Conservation (phyloP, 30 jellyfish, hydroid and myxozoan species). For the Chrysaora quinquecirrha region DNA sequence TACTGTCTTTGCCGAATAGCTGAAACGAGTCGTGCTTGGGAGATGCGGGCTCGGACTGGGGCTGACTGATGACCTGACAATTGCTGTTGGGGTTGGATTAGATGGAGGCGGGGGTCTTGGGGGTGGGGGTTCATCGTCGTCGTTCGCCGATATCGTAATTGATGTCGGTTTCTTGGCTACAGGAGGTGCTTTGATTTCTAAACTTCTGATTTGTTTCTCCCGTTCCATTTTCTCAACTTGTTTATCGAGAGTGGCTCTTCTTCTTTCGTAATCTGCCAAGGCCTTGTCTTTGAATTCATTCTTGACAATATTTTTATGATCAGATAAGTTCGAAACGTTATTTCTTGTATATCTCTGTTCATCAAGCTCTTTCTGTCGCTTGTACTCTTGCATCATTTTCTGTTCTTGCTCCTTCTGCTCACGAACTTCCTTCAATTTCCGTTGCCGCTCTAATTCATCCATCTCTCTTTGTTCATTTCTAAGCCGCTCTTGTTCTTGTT, state of each 20-base stretch:
- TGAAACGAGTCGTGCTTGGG: conserved; percentile 35
- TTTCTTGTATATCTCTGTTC: conserved; percentile 13
- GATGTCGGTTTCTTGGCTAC: conserved; percentile 47
- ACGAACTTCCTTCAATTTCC: conserved; percentile 57
- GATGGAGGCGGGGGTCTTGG: conserved; percentile 99
- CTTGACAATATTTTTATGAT: conserved; percentile 39
- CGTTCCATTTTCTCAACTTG: conserved; percentile 61
- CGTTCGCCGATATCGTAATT: conserved; percentile 5
- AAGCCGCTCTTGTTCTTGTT: conserved; percentile 76
- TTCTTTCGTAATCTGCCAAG: conserved; percentile 68
- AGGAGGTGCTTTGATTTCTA: conserved; percentile 49
- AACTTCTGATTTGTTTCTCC: conserved; percentile 29
- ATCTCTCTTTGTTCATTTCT: conserved; percentile 63
- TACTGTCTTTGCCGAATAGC: conserved; percentile 54
- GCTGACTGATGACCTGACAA: conserved; percentile 51
- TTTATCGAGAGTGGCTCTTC: conserved; percentile 80
- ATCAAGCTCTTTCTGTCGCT: conserved; percentile 51
- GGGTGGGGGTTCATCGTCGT: conserved; percentile 94
- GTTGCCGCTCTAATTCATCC: conserved; percentile 77
- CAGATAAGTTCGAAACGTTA: background rate
- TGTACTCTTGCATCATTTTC: conserved; percentile 78
- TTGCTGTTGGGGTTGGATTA: conserved; percentile 26
- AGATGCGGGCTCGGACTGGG: conserved; percentile 66
- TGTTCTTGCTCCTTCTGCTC: conserved; percentile 72
- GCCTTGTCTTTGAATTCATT: conserved; percentile 79